Conservation (phyloP, 1,140 invertebrate genomes). For the Drosophila pectinifera region DNA sequence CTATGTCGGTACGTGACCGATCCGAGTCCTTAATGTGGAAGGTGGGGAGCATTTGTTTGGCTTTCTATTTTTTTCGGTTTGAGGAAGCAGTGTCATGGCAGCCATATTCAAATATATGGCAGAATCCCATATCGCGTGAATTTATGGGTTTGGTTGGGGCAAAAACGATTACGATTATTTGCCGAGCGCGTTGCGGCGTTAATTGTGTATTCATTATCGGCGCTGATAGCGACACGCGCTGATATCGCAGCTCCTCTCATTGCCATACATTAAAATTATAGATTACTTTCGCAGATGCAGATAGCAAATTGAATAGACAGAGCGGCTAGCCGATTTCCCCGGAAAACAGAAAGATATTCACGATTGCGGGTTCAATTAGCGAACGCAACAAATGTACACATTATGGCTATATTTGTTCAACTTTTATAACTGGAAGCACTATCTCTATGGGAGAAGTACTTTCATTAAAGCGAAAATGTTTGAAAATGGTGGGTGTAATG, state of each 20-base stretch:
- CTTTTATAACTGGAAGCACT: slow-evolving; percentile 11
- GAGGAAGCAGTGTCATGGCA: slow-evolving; percentile 31
- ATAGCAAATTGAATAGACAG: slow-evolving; percentile 37
- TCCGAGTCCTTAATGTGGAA: slow-evolving; percentile 38
- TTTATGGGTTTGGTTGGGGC: slow-evolving; percentile 38
- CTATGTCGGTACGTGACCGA: slow-evolving; percentile 48
- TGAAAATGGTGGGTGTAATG: not conserved
- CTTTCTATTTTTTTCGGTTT: not conserved
- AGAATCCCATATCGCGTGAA: slow-evolving; percentile 36
- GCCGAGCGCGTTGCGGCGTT: slow-evolving; percentile 49
- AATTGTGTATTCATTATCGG: slow-evolving; percentile 76
- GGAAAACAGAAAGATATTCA: slow-evolving; percentile 15
- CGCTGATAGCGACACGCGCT: slow-evolving; percentile 58
- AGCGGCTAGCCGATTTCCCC: slow-evolving; percentile 6
- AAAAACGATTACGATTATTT: slow-evolving; percentile 54
- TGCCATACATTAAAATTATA: slow-evolving; percentile 65
- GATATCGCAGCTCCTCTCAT: slow-evolving; percentile 56
- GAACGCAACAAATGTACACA: slow-evolving; percentile 16
- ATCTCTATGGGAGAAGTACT: slow-evolving; percentile 1
- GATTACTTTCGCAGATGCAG: slow-evolving; percentile 61
- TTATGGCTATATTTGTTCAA: slow-evolving; percentile 15
- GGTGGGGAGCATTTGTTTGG: slow-evolving; percentile 5
- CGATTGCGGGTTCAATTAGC: slow-evolving; percentile 34
- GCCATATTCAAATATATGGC: slow-evolving; percentile 44
- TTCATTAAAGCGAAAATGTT: slow-evolving; percentile 4